Base-by-base conservation (phyloP, 2,113 vertebrate species). In the Himantopus leucocephalus region DNA sequence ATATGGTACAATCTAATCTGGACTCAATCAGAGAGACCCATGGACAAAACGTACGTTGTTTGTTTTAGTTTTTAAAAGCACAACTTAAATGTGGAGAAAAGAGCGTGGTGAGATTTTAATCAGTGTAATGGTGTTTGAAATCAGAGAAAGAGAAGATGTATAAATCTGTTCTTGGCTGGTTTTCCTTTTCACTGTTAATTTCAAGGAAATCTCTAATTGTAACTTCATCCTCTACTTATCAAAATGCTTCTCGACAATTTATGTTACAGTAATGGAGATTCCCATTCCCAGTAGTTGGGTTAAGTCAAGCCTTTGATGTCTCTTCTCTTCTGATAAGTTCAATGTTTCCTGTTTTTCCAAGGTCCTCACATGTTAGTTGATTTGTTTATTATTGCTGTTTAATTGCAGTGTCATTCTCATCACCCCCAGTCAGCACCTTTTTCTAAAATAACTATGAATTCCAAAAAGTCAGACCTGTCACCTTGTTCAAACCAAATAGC, bases 291-390 rank as follows among this genome's bases (percentile, higher is more conserved):
- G 35, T 74, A 87, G 70, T 29, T 80, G 88, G 55, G 55, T 90
- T 92, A 85, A 86, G 35, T 67, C 39, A 85, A 81, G 50, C 30
- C 91, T 94, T 94, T 93, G 77, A 94, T 81, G 75, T 78, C 29
- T 82, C 41, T 91, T 86, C 63, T 94, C 35, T 88, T 85, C 73
- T 59, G 70, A 14, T 48, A 91, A 75, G 10, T 93, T 96, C 87
- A 89, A 62, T 39, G 50, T 80, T 95, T 55, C 52, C 56, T 78
- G 39, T 2, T 92, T 87, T 91, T 68, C 39, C 76, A 64, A 80
- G 53, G 53, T 89, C 24, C 50, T 72, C 59, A 47, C 26, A 66
- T 47, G 21, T 77, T 87, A 64, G 58, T 81, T 91, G 77, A 48
- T 91, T 60, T 89, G 45, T 89, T 89, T 89, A n/a, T 87, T 90